Conservation (phyloP, 2,797 vertebrate species). For the Anabacerthia variegaticeps region DNA sequence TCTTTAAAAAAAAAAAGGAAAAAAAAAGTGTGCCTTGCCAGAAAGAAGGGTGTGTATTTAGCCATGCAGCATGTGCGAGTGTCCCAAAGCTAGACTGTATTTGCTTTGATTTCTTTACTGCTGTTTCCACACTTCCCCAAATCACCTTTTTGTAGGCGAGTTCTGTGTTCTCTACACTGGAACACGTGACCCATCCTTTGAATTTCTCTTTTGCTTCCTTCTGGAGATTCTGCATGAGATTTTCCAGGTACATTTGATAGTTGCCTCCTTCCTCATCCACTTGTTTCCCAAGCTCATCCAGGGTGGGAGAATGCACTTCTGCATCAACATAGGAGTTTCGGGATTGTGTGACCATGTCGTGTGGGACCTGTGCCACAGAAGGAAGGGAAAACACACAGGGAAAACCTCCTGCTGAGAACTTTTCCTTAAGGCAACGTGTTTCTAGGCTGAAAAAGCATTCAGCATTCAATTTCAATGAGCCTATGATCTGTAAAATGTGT, state of each 20-base stretch:
- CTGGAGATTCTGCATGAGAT: slow-evolving; percentile 86
- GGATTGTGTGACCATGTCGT: slow-evolving; percentile 94
- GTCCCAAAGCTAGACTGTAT: not conserved
- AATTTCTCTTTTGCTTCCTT: slow-evolving; percentile 94
- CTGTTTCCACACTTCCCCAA: not conserved
- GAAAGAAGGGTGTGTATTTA: not conserved
- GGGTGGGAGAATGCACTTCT: slow-evolving; percentile 86
- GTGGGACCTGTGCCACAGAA: slow-evolving; percentile 85
- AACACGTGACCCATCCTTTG: slow-evolving; percentile 91
- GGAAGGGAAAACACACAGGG: not conserved
- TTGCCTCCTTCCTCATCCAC: slow-evolving; percentile 86
- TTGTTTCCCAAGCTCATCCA: slow-evolving; percentile 88
- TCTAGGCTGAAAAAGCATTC: not conserved
- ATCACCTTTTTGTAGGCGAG: slow-evolving; percentile 94
- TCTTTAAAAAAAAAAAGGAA: not conserved
- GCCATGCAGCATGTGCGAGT: not conserved
- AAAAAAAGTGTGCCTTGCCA: not conserved
- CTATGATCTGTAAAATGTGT: not conserved
- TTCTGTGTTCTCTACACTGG: slow-evolving; percentile 89
- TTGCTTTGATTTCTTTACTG: not conserved
- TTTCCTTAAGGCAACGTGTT: not conserved
- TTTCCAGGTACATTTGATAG: slow-evolving; percentile 85
- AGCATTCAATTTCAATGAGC: not conserved
- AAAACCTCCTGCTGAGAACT: not conserved
- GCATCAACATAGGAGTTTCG: slow-evolving; percentile 91